Base-by-base conservation (phyloP, 2,113 vertebrate genomes). In the Neolamprologus kungweensis region DNA sequence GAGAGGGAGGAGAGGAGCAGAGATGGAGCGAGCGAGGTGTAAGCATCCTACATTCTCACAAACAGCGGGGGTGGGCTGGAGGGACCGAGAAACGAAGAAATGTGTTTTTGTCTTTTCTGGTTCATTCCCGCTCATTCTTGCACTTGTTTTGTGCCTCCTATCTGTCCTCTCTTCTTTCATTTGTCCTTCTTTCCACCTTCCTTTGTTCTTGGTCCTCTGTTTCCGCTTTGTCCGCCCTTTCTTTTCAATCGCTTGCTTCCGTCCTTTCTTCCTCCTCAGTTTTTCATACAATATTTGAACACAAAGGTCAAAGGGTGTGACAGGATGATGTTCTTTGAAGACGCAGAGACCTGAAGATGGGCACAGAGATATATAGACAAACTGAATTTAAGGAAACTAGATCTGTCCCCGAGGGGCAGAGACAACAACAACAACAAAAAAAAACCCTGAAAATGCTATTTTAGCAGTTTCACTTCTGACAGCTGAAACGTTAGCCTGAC, bases 401-500 rank as follows among this genome's bases (percentile, higher is more conserved):
- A 93, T 88, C 85, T 63, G 84, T 78, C 85, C 79, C 50, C 1
- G 5, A n/a, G 45, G 26, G 16, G 47, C 13, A 23, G 40, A 26
- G 51, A 68, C 28, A 31, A 86, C 40, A 73, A 78, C 26, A 63
- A 83, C n/a, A 79, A 53, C 3, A 26, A 28, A 26, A 0, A 0
- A 16, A 16, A 0, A 0, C 7, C 10, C 73, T 33, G n/a, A 86
- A 92, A 94, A 91, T 16, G 90, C 92, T n/a, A 21, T 83, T 94
- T 89, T 90, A 55, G 92, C 93, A 92, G 83, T 94, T 93, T 94
- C 13, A 19, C 14, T 37, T 55, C 26, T 91, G 90, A 93, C 88
- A 90, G 83, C 75, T 92, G 90, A 92, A 94, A 94, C 86, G 80
- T 87, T 88, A 92, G 73, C 89, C 90, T 89, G 92, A 92, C 91